These are phyloP conservation scores for Drosophila eohydei DNA, from an alignment of 2,888 invertebrate genomes.

Conservation along the genomic window DNA sequence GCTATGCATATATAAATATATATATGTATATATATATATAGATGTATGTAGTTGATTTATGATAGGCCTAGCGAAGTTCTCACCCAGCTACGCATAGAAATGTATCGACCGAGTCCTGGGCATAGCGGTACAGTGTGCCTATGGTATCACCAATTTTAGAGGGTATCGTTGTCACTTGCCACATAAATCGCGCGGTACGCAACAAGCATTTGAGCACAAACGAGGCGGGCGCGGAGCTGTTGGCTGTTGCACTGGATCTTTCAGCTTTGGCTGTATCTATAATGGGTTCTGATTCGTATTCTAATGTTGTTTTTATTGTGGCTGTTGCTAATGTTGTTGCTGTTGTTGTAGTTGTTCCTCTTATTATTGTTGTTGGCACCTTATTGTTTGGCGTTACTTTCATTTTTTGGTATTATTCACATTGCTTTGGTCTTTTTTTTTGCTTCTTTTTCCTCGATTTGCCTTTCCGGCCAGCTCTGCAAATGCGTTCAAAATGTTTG, in stretches of 20 bases:
- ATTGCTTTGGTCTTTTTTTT: constrained; percentile 46
- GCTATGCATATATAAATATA: background rate
- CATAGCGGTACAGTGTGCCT: constrained; percentile 84
- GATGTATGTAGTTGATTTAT: background rate
- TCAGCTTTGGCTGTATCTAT: constrained; percentile 3
- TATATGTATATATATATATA: background rate
- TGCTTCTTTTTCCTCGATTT: background rate
- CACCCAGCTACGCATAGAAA: constrained; percentile 85
- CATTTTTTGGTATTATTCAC: constrained; percentile 68
- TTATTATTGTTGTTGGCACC: constrained; percentile 45
- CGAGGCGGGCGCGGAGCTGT: constrained; percentile 58
- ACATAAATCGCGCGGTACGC: constrained; percentile 84
- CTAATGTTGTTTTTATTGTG: background rate
- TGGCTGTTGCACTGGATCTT: constrained; percentile 25
- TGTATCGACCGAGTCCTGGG: constrained; percentile 85
- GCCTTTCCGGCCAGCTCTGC: constrained; percentile 15
- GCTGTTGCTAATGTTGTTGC: background rate
- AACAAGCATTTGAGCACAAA: constrained; percentile 84
- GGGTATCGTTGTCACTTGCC: constrained; percentile 85
- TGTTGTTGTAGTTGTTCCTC: constrained; percentile 16
- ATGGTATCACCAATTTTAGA: constrained; percentile 85
- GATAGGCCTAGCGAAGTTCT: constrained; percentile 63
- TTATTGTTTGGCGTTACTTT: constrained; percentile 67
- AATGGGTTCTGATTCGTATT: constrained; percentile 11
- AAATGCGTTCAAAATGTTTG: constrained; percentile 20